phyloP scores from a whole-genome alignment of 2,888 invertebrate species.

The Drosophila kanekoi region DNA sequence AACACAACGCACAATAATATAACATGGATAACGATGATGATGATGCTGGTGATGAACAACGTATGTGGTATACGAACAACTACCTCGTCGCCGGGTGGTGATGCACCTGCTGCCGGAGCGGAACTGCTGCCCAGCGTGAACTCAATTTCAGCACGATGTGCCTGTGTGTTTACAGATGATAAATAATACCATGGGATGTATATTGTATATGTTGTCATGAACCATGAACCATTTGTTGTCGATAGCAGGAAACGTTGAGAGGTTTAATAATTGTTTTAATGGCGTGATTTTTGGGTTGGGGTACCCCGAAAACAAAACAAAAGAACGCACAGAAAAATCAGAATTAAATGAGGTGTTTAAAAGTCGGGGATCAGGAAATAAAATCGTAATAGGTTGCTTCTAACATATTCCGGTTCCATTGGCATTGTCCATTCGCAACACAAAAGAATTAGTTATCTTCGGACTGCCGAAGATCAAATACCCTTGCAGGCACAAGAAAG shows the following conservation, averaged over 20 bases:
- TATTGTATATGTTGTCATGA: constrained; percentile 58
- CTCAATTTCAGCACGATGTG: constrained; percentile 96
- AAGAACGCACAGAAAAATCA: constrained; percentile 39
- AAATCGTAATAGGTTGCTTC: constrained; percentile 7
- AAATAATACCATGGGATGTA: constrained; percentile 61
- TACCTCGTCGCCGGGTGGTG: constrained; percentile 91
- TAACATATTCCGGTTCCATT: constrained; percentile 9
- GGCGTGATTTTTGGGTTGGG: constrained; percentile 35
- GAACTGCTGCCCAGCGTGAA: constrained; percentile 90
- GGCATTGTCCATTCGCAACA: background rate
- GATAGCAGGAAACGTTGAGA: constrained; percentile 43
- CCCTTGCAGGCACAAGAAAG: background rate
- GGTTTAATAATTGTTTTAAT: constrained; percentile 29
- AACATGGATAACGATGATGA: constrained; percentile 17
- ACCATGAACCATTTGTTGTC: constrained; percentile 64
- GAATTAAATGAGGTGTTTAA: constrained; percentile 29
- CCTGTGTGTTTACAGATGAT: constrained; percentile 86
- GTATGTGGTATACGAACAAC: constrained; percentile 72
- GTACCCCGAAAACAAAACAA: constrained; percentile 49
- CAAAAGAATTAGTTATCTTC: background rate
- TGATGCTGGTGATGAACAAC: constrained; percentile 15
- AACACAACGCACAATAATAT: constrained; percentile 36
- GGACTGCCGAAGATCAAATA: background rate
- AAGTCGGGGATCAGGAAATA: constrained; percentile 1
- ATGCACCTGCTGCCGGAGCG: constrained; percentile 46